phyloP scores from a whole-genome alignment of 1,140 invertebrate species.

The Pectinophora gossypiella region DNA sequence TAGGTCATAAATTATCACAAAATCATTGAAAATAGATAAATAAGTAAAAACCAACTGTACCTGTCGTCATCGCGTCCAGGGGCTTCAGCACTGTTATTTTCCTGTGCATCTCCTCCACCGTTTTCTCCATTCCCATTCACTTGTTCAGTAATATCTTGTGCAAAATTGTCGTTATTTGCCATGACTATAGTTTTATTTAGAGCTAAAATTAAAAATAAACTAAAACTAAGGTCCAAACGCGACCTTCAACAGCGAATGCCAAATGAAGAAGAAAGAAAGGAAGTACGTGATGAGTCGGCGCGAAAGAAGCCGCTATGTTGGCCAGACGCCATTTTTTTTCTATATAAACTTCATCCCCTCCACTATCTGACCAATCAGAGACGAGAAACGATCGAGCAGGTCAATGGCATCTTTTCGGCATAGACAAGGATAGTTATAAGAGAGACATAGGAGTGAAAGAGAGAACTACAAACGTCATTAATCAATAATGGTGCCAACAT shows the following conservation, averaged over 20 bases:
- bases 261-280: slow-evolving; percentile 69
- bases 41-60: slow-evolving; percentile 62
- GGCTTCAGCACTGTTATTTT: slow-evolving; percentile 79
- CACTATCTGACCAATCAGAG: slow-evolving; percentile 42
- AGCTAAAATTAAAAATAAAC: slow-evolving; percentile 64
- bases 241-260: slow-evolving; percentile 70
- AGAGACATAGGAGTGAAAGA: slow-evolving; percentile 20
- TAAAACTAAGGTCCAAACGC: slow-evolving; percentile 66
- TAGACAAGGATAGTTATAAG: slow-evolving; percentile 27
- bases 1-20: background rate
- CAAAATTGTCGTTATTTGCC: slow-evolving; percentile 80
- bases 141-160: slow-evolving; percentile 80
- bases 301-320: slow-evolving; percentile 57
- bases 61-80: slow-evolving; percentile 85
- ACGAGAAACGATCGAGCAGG: slow-evolving; percentile 21
- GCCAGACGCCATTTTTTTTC: slow-evolving; percentile 47
- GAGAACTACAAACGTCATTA: slow-evolving; percentile 23
- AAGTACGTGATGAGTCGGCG: slow-evolving; percentile 62
- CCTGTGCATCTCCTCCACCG: slow-evolving; percentile 78
- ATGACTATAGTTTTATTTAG: slow-evolving; percentile 52
- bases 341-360: slow-evolving; percentile 40
- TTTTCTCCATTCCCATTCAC: slow-evolving; percentile 77
- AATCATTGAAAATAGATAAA: background rate
- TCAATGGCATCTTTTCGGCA: slow-evolving; percentile 49
- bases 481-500: slow-evolving; percentile 60